phyloP scores from a whole-genome alignment of 2,797 vertebrate genomes.

The Peromyscus nudipes region DNA sequence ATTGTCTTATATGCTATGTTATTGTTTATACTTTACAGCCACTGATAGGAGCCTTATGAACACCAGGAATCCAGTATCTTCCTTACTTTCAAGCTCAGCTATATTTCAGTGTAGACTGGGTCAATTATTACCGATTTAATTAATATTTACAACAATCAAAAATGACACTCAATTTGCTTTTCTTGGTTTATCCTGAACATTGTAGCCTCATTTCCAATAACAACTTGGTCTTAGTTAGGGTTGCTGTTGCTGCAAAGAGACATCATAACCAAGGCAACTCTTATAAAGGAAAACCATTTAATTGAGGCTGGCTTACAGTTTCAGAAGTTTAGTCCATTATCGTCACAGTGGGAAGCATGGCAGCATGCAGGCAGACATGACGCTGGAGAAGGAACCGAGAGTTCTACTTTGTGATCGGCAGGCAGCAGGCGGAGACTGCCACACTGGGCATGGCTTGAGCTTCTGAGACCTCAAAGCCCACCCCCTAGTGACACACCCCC shows the following conservation, averaged over 20 bases:
- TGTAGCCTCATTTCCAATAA: neutral
- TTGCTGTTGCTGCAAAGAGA: neutral
- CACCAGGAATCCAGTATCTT: neutral
- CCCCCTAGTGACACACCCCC: neutral
- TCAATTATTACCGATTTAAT: neutral
- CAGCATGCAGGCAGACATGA: neutral
- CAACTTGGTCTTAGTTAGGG: neutral
- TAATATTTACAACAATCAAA: neutral
- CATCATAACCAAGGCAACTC: neutral
- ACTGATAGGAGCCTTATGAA: neutral
- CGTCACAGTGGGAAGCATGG: neutral
- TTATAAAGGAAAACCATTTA: neutral
- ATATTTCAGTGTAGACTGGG: neutral
- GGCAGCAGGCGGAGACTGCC: neutral
- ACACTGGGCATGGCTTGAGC: neutral
- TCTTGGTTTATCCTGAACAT: no score
- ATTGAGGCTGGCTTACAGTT: neutral
- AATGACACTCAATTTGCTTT: fast-evolving
- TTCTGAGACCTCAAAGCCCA: neutral
- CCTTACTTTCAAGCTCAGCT: neutral
- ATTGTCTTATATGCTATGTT: neutral
- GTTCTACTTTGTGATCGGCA: neutral
- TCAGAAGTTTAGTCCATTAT: neutral
- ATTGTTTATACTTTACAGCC: neutral
- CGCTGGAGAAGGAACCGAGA: neutral